These are phyloP conservation scores for Spilarctia lutea DNA, from an alignment of 2,888 invertebrate species.

Conservation along the genomic window DNA sequence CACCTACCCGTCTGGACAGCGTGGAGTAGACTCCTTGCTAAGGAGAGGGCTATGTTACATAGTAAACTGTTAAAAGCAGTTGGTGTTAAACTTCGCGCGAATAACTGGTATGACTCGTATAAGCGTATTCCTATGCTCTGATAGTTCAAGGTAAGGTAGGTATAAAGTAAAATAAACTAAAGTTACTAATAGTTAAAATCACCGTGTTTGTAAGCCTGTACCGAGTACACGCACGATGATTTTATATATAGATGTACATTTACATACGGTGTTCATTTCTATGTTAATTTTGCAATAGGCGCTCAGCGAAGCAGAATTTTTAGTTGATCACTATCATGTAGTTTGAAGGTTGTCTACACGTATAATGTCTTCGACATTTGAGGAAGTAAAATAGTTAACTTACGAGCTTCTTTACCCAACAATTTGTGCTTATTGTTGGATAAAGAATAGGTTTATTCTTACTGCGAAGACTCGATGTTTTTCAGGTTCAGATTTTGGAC, in stretches of 20 bases:
- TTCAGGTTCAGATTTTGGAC: neutral
- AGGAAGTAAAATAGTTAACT: neutral
- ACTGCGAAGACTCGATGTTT: neutral
- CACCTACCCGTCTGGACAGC: too few species aligned
- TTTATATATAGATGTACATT: neutral
- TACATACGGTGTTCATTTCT: neutral
- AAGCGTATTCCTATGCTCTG: too few species aligned
- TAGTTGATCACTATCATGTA: constrained; percentile 6
- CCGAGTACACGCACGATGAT: neutral
- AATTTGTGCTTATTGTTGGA: too few species aligned
- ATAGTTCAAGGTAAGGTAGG: too few species aligned
- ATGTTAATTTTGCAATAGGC: constrained; percentile 13
- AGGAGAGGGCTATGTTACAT: too few species aligned
- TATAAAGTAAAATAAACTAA: neutral
- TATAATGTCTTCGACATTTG: neutral
- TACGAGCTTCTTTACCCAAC: too few species aligned
- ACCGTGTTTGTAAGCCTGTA: neutral
- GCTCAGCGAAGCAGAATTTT: constrained; percentile 15
- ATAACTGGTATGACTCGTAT: too few species aligned
- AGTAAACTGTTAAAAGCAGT: too few species aligned
- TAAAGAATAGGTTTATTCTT: too few species aligned
- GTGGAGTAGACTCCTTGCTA: too few species aligned
- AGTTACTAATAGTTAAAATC: neutral
- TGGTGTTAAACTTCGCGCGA: too few species aligned
- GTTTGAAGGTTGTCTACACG: constrained; percentile 10